Evolutionary conservation across 2,888 invertebrate genomes (phyloP).

Genomic region (Sinohyriopsis cumingii): DNA sequence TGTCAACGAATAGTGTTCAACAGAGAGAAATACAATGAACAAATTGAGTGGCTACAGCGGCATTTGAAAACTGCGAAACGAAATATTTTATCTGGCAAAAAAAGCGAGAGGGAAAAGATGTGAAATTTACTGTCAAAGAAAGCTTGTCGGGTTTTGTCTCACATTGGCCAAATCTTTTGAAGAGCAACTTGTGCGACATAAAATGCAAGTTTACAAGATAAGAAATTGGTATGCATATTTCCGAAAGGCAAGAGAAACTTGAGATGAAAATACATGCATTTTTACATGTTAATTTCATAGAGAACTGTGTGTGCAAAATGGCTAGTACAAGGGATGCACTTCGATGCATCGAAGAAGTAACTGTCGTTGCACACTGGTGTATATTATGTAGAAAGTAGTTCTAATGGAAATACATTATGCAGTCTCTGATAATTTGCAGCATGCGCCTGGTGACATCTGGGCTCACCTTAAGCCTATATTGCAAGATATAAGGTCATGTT

Average conservation of each 20-base stretch:
- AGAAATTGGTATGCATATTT: conserved; percentile 8
- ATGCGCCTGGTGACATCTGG: conserved; percentile 70
- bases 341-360: conserved; percentile 27
- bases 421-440: conserved; percentile 60
- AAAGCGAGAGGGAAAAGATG: too few relatives aligned
- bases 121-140: background rate
- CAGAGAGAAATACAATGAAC: too few relatives aligned
- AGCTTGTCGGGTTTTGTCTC: too few relatives aligned
- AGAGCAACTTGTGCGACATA: conserved; percentile 7
- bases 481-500: conserved; percentile 14
- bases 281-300: conserved; percentile 25
- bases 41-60: too few relatives aligned
- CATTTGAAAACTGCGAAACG: too few relatives aligned
- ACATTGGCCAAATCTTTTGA: too few relatives aligned
- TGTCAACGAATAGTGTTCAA: too few relatives aligned
- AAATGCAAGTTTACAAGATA: conserved; percentile 7
- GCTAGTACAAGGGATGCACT: conserved; percentile 30
- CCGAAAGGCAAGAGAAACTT: background rate
- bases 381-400: conserved; percentile 4
- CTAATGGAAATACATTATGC: conserved; percentile 45
- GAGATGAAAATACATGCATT: conserved; percentile 9
- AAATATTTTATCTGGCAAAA: too few relatives aligned
- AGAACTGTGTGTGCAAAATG: conserved; percentile 29
- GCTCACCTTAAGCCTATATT: conserved; percentile 65
- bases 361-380: conserved; percentile 32